A percentile compares a stretch with the other conserved stretches of the same genome.
These are phyloP conservation scores for Hypselothyrea guttata DNA, from an alignment of 2,888 invertebrate species.

Conservation along the genomic window DNA sequence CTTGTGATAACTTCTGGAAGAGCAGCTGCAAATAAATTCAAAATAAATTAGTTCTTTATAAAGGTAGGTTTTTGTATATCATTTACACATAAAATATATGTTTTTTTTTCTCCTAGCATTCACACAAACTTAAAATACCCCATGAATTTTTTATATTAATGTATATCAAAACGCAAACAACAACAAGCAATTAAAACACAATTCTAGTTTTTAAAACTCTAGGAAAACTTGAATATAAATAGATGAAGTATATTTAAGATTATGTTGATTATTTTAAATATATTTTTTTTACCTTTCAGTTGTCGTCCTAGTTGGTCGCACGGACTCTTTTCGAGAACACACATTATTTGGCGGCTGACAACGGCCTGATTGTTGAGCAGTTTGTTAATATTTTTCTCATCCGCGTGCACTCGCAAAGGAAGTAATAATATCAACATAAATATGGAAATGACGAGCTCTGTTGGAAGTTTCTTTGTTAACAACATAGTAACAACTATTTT, in stretches of 20 bases:
- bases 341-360: conserved; percentile 84
- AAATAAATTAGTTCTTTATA: too few species aligned
- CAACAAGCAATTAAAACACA: too few species aligned
- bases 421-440: conserved; percentile 50
- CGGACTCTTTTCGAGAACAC: conserved; percentile 84
- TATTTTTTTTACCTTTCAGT: conserved; percentile 84
- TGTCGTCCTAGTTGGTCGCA: conserved; percentile 85
- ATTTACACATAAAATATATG: too few species aligned
- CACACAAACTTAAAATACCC: too few species aligned
- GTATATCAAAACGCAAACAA: too few species aligned
- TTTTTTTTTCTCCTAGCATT: too few species aligned
- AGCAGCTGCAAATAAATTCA: conserved; percentile 44
- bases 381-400: conserved; percentile 80
- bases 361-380: conserved; percentile 81
- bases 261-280: background rate
- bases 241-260: background rate
- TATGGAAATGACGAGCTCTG: conserved; percentile 41
- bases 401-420: conserved; percentile 53
- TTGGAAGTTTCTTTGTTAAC: too few species aligned
- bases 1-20: conserved; percentile 84
- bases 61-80: too few species aligned
- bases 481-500: too few species aligned
- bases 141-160: too few species aligned
- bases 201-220: too few species aligned
- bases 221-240: too few species aligned